Conservation (phyloP, 2,113 vertebrate species). For the Pseudorasbora parva region DNA sequence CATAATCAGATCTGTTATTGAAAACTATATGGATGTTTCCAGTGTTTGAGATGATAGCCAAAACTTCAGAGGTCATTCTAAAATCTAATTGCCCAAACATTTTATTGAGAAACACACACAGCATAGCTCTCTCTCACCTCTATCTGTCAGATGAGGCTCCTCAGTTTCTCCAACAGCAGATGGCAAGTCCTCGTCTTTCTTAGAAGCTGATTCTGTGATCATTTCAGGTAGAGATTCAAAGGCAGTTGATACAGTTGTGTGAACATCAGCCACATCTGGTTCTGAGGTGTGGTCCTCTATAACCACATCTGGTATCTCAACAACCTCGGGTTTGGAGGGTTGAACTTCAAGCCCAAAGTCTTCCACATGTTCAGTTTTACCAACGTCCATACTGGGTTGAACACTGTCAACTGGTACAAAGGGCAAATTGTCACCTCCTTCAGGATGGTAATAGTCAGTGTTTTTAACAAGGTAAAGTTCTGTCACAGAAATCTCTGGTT, state of each 20-base stretch:
- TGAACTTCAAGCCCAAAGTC: conserved; percentile 38
- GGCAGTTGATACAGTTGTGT: conserved; percentile 16
- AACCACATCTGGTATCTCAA: neutral
- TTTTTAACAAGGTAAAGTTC: conserved; percentile 21
- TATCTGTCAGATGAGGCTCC: neutral
- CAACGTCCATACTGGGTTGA: conserved; percentile 6
- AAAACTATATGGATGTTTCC: neutral
- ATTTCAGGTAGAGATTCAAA: conserved; percentile 19
- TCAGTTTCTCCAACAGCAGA: neutral
- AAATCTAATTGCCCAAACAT: neutral
- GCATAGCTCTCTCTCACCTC: conserved; percentile 23
- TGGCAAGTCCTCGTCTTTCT: neutral
- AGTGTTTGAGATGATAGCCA: neutral
- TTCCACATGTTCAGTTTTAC: conserved; percentile 27
- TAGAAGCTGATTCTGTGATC: neutral
- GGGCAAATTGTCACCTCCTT: conserved; percentile 54
- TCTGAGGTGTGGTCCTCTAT: conserved; percentile 11
- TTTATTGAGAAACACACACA: neutral
- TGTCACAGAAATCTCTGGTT: conserved; percentile 6
- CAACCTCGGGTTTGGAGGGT: neutral
- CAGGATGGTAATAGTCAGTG: conserved; percentile 47
- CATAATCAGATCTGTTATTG: neutral
- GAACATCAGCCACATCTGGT: conserved; percentile 5
- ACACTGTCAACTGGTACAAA: conserved; percentile 29
- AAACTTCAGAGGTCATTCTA: neutral